Conservation (phyloP, 2,888 invertebrate species). For the Diarsia dahlii region DNA sequence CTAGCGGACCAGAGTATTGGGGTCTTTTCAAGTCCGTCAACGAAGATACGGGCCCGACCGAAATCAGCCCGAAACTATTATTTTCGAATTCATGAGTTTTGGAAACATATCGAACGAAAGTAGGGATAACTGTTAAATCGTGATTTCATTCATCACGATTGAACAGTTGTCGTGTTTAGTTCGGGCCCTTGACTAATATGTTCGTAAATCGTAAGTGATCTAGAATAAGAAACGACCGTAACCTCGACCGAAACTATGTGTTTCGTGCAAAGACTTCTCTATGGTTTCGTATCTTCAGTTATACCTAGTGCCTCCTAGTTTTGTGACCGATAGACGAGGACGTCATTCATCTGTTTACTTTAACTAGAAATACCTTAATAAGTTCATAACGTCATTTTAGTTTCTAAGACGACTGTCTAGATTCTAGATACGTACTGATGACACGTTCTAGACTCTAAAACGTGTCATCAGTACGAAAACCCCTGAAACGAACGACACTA, state of each 20-base stretch:
- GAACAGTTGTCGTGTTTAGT: not conserved
- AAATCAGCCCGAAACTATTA: not conserved
- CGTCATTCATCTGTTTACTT: not conserved
- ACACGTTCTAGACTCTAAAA: not conserved
- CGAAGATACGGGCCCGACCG: not conserved
- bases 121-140: not conserved
- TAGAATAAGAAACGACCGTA: not conserved
- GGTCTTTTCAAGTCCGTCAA: not conserved
- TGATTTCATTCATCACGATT: not conserved
- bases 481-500: slow-evolving; percentile 22
- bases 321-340: not conserved
- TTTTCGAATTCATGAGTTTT: not conserved
- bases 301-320: not conserved
- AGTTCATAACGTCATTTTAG: not conserved
- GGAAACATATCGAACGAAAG: not conserved
- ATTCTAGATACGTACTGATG: too few relatives aligned
- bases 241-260: not conserved
- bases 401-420: slow-evolving; percentile 12
- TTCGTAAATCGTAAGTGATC: not conserved
- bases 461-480: not conserved
- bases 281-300: not conserved
- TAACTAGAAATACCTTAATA: not conserved
- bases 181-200: not conserved
- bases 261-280: too few relatives aligned
- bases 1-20: not conserved